A percentile compares a stretch with the other conserved stretches of the same genome.
These are phyloP conservation scores for Noturus placidus DNA, from an alignment of 2,113 vertebrate species.

Conservation along the genomic window DNA sequence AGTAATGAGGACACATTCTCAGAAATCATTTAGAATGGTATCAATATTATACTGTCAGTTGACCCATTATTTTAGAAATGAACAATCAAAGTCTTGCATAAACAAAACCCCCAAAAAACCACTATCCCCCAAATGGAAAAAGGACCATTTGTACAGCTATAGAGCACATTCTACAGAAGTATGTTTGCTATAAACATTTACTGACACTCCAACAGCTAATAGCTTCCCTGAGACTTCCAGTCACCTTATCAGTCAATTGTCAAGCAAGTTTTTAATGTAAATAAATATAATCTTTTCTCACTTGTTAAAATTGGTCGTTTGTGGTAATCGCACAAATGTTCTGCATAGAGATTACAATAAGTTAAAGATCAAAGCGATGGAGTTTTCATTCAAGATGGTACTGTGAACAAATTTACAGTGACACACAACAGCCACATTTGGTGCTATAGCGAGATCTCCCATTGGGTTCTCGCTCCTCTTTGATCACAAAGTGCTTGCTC, in stretches of 20 bases:
- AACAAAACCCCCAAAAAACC: too few relatives aligned
- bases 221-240: neutral
- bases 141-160: neutral
- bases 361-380: neutral
- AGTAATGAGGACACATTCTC: neutral
- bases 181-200: neutral
- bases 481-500: conserved; percentile 25
- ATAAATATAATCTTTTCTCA: neutral
- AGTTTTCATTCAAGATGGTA: neutral
- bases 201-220: neutral
- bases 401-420: conserved; percentile 18
- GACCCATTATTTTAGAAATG: neutral
- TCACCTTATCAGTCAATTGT: neutral
- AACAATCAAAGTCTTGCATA: neutral
- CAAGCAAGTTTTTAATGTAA: neutral
- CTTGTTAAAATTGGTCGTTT: neutral
- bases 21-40: neutral
- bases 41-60: neutral
- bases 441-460: conserved; percentile 8
- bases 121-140: neutral
- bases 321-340: neutral
- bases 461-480: conserved; percentile 22
- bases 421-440: conserved; percentile 10
- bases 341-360: neutral
- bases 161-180: neutral